Evolutionary conservation across 2,113 vertebrate species (phyloP).

Genomic region (Dicentrarchus labrax): DNA sequence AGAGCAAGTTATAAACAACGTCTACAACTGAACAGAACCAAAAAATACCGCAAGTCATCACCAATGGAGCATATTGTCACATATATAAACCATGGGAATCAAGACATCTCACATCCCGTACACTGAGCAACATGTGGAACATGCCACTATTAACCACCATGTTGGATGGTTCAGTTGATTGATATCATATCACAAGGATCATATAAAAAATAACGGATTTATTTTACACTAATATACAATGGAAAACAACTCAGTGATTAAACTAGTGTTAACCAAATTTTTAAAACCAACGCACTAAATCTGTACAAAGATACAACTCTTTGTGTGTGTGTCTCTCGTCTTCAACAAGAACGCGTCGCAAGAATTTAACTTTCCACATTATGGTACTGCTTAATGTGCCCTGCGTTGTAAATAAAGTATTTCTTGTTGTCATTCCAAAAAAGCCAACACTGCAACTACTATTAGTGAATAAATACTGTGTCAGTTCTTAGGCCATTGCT

Average conservation of each 20-base stretch:
- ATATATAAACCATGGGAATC: conserved; percentile 3
- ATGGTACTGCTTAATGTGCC: conserved; percentile 35
- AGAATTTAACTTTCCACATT: conserved; percentile 48
- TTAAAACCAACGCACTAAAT: not conserved
- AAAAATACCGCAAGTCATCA: not conserved
- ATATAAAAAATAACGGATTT: not conserved
- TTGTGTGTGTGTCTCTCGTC: not conserved
- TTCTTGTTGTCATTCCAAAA: conserved; percentile 54
- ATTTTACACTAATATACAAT: not conserved
- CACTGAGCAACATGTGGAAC: not conserved
- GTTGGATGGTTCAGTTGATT: not conserved
- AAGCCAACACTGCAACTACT: conserved; percentile 4
- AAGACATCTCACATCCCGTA: not conserved
- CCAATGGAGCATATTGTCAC: not conserved
- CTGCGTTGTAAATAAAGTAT: conserved; percentile 37
- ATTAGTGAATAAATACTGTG: conserved; percentile 24
- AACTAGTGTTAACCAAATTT: not conserved
- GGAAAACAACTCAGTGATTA: not conserved
- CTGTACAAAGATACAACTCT: not conserved
- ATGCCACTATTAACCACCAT: not conserved
- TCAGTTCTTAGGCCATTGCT: conserved; percentile 12
- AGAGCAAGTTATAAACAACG: not conserved
- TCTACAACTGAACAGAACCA: not conserved
- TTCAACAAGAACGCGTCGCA: conserved; percentile 6
- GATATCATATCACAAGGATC: not conserved